phyloP scores from a whole-genome alignment of 2,797 vertebrate species.

The Molossus alvarezi region DNA sequence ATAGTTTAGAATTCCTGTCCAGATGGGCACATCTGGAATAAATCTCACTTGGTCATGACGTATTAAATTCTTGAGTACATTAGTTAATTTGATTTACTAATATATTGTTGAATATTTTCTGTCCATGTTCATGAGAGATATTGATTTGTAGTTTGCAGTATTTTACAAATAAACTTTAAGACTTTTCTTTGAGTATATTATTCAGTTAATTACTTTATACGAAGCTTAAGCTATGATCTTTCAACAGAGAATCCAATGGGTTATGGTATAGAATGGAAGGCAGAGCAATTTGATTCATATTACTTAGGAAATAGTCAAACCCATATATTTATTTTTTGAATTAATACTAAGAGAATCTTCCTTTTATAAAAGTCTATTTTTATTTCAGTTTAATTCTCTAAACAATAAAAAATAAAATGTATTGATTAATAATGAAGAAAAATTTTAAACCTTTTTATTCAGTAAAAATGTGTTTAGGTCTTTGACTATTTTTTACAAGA shows the following conservation, averaged over 20 bases:
- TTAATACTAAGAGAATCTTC: not conserved
- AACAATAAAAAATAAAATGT: slow-evolving; percentile 12
- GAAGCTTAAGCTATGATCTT: not conserved
- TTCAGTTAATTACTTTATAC: slow-evolving; percentile 1
- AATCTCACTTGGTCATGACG: slow-evolving; percentile 23
- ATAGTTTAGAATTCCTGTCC: not conserved
- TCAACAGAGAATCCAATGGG: not conserved
- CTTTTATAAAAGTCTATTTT: not conserved
- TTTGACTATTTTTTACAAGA: not conserved
- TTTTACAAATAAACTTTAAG: slow-evolving; percentile 47
- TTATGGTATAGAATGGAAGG: not conserved
- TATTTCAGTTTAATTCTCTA: slow-evolving; percentile 10
- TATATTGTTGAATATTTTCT: not conserved
- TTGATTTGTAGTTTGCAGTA: not conserved
- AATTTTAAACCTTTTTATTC: not conserved
- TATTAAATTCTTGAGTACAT: not conserved
- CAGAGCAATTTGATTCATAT: not conserved
- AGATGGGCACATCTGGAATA: not conserved
- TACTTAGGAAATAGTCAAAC: not conserved
- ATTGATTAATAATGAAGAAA: not conserved
- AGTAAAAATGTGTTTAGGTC: not conserved
- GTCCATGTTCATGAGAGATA: not conserved
- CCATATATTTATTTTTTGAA: slow-evolving; percentile 29
- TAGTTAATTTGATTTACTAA: not conserved
- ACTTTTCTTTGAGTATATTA: slow-evolving; percentile 15